These are phyloP conservation scores for Actinemys pallida DNA, from an alignment of 2,113 vertebrate species.

Conservation along the genomic window DNA sequence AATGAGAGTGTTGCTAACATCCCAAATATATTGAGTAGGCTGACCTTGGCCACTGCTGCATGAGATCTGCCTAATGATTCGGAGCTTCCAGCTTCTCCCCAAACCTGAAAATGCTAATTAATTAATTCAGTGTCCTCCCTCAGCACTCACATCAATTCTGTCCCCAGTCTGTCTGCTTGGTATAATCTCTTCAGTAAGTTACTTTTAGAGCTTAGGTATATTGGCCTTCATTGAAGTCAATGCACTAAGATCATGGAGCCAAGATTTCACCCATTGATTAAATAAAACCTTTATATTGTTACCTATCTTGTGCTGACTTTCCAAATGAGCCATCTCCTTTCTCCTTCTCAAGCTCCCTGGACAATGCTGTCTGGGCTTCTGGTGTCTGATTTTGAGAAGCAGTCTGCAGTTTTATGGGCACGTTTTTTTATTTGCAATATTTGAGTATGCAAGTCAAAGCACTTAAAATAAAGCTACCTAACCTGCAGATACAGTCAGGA, in stretches of 20 bases:
- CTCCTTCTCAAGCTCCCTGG: background rate
- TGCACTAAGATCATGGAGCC: background rate
- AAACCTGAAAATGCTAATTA: background rate
- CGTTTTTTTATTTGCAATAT: background rate
- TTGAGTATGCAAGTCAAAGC: background rate
- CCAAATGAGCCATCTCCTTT: background rate
- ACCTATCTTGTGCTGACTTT: background rate
- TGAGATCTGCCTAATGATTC: background rate
- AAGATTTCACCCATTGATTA: background rate
- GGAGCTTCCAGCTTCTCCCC: background rate
- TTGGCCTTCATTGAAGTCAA: background rate
- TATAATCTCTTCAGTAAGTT: background rate
- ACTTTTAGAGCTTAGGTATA: background rate
- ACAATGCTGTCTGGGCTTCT: background rate
- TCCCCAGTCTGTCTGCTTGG: background rate
- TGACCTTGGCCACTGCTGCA: background rate
- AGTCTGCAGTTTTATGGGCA: rapidly evolving
- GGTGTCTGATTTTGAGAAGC: rapidly evolving
- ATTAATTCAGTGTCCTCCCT: background rate
- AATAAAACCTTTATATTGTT: background rate
- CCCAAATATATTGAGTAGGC: background rate
- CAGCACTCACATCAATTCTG: background rate
- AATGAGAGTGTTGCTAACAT: background rate
- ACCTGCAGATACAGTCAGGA: background rate
- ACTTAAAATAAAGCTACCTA: background rate